Conservation (phyloP, 2,797 vertebrate species). For the Cyprinella venusta region DNA sequence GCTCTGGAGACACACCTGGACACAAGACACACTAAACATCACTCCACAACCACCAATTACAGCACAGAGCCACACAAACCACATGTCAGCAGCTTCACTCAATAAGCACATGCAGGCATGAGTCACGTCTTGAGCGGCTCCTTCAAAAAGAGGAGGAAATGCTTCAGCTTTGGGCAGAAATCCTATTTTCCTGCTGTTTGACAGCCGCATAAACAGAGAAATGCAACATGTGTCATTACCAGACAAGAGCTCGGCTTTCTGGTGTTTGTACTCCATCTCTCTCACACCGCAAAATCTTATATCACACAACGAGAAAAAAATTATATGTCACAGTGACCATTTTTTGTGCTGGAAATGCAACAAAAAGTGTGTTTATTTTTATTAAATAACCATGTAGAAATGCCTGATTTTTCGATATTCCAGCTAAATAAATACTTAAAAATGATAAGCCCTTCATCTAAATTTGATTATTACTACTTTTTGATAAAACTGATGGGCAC, state of each 20-base stretch:
- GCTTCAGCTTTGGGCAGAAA: not conserved
- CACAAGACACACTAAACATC: not conserved
- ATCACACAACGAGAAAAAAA: slow-evolving; percentile 14
- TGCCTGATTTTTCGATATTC: not conserved
- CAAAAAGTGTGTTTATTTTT: not conserved
- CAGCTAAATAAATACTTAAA: not conserved
- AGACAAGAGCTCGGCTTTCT: not conserved
- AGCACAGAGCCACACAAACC: not conserved
- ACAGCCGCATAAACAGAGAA: not conserved
- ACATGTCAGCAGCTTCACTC: slow-evolving; percentile 9
- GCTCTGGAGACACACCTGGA: slow-evolving; percentile 12
- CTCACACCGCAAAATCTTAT: slow-evolving; percentile 12
- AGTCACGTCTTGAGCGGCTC: slow-evolving; percentile 8
- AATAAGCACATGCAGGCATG: slow-evolving; percentile 6
- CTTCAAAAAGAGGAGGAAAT: not conserved
- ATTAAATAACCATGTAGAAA: not conserved
- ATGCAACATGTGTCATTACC: not conserved
- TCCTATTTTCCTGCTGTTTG: not conserved
- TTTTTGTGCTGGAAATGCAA: not conserved
- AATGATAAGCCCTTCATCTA: not conserved
- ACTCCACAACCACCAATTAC: slow-evolving; percentile 8
- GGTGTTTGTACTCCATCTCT: not conserved
- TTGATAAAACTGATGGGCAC: not conserved
- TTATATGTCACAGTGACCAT: not conserved
- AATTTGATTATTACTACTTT: not conserved